Base-by-base conservation (phyloP, 2,888 invertebrate genomes). In the Cistogaster globosa region DNA sequence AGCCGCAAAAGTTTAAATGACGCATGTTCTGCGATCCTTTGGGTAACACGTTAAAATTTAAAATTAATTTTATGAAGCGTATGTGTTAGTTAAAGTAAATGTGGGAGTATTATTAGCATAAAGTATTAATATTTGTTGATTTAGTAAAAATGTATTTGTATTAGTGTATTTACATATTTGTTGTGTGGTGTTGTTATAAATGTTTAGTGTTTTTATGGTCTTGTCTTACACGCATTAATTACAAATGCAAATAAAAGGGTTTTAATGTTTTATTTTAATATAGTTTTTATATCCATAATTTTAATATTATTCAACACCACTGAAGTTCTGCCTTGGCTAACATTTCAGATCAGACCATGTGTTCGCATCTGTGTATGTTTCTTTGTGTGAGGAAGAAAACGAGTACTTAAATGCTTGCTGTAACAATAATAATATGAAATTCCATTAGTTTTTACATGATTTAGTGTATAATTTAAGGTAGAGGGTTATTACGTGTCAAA, bases 161-260 rank as follows among this genome's bases (percentile, higher is more conserved):
- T 38, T 36, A 26, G 42, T 42, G 12, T 65, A 51, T 36, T 2
- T 5, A 18, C 32, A 2, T 18, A 51, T 14, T 5, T 9, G 22
- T 14, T 67, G 68, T 18, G 51, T 72, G 68, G 75, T 79, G 36
- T 45, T 74, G 65, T 26, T 55, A 58, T 67, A 51, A 83, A 83
- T 83, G 78, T 82, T 76, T 85, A 78, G 82, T 85, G 82, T 82
- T 85, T 79, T 85, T 82, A 85, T 85, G 78, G 74, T 75, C 82
- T 71, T 85, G 82, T 85, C 75, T 82, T 78, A 85, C 85, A 85
- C 71, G 85, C 69, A 78, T 85, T 85, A 85, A 85, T 78, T 81
- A 82, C 78, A 82, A 85, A 85, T 82, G 78, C 78, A 81, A 85
- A 85, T 85, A 82, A 85, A 85, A 85, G 82, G 85, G 78, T 78